phyloP scores from a whole-genome alignment of 2,888 invertebrate species.

The Arge pagana region DNA sequence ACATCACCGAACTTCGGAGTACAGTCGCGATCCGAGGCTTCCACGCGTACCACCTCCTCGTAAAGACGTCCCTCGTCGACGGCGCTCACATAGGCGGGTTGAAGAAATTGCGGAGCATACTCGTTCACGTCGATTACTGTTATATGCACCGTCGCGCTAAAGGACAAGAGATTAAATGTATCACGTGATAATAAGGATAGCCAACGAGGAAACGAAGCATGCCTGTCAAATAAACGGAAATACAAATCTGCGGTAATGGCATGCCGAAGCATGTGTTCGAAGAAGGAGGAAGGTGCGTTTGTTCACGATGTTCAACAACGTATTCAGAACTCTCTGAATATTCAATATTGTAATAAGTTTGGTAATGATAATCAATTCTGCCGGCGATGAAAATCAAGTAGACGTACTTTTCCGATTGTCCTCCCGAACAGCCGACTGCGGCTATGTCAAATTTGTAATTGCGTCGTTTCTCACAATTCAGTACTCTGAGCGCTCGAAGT shows the following conservation, averaged over 20 bases:
- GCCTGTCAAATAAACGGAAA: too few species aligned
- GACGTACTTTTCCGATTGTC: conserved; percentile 78
- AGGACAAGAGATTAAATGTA: conserved; percentile 35
- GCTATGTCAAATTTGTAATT: conserved; percentile 96
- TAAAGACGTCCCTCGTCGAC: conserved; percentile 90
- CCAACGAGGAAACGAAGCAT: not conserved
- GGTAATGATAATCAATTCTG: too few species aligned
- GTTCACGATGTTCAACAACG: too few species aligned
- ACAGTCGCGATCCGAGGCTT: conserved; percentile 92
- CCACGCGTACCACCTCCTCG: conserved; percentile 87
- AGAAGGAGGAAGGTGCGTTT: too few species aligned
- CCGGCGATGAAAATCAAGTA: too few species aligned
- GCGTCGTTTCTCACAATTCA: conserved; percentile 92
- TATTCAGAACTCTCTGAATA: too few species aligned
- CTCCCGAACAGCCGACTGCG: conserved; percentile 88
- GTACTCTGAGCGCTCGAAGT: conserved; percentile 77
- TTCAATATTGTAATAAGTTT: too few species aligned
- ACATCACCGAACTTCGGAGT: conserved; percentile 95
- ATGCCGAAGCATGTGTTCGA: too few species aligned
- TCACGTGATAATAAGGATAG: conserved; percentile 1
- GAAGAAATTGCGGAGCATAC: conserved; percentile 89
- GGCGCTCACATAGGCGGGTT: conserved; percentile 87
- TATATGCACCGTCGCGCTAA: conserved; percentile 89
- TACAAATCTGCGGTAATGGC: too few species aligned
- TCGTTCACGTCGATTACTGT: conserved; percentile 96